These are phyloP conservation scores for Petrolisthes manimaculis DNA, from an alignment of 2,888 invertebrate genomes.

Conservation along the genomic window DNA sequence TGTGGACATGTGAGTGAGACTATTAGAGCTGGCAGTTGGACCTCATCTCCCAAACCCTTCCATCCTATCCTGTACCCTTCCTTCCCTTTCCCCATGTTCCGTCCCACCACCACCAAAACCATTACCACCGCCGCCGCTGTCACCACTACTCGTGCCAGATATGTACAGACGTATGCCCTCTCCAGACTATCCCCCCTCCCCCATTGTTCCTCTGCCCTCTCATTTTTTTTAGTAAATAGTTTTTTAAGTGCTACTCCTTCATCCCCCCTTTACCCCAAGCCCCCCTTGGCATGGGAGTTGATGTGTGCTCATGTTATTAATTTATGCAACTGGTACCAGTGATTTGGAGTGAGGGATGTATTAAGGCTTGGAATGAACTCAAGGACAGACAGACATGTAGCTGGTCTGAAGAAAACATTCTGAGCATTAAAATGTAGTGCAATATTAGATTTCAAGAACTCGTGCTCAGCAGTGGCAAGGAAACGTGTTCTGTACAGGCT, in stretches of 20 bases:
- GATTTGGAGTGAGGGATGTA: constrained; percentile 46
- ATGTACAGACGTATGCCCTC: neutral
- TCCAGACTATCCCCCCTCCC: neutral
- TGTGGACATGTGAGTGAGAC: neutral
- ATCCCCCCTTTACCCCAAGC: neutral
- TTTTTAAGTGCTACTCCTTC: no score
- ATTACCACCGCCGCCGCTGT: neutral
- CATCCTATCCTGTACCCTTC: neutral
- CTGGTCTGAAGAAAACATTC: constrained; percentile 36
- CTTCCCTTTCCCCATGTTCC: neutral
- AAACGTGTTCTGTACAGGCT: neutral
- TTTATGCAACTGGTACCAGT: constrained; percentile 52
- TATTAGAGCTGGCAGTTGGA: neutral
- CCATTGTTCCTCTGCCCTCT: constrained; percentile 12
- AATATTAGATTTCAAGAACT: constrained; percentile 39
- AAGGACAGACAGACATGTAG: constrained; percentile 16
- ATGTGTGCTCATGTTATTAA: constrained; percentile 39
- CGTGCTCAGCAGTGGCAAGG: constrained; percentile 2
- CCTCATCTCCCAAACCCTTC: neutral
- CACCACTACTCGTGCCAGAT: neutral
- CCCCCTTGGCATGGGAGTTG: constrained; percentile 35
- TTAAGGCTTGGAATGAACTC: constrained; percentile 17
- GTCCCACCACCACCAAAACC: neutral
- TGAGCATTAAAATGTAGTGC: constrained; percentile 38
- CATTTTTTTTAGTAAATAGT: constrained; percentile 1